These are phyloP conservation scores for Phytoseiulus persimilis DNA, from an alignment of 2,888 invertebrate species.

Conservation along the genomic window DNA sequence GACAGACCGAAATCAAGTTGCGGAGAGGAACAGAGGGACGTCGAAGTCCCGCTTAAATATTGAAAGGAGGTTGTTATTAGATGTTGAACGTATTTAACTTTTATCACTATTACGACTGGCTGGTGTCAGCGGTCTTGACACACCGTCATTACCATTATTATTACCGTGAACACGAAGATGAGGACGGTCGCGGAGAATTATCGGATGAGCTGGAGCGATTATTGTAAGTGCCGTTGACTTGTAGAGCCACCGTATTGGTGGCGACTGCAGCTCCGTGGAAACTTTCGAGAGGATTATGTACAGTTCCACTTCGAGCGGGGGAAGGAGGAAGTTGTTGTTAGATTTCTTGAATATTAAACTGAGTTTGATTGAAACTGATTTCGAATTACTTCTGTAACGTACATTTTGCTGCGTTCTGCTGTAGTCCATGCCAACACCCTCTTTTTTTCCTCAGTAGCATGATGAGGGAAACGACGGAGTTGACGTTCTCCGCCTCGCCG, in stretches of 20 bases:
- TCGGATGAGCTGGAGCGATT: not conserved
- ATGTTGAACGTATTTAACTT: not conserved
- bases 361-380: not conserved
- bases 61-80: not conserved
- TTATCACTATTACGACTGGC: not conserved
- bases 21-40: not conserved
- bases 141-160: not conserved
- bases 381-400: not conserved
- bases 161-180: not conserved
- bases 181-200: not conserved
- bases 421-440: too few species aligned
- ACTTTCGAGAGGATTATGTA: not conserved
- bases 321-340: not conserved
- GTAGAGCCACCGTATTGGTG: not conserved
- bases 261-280: not conserved
- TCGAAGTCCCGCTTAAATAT: not conserved
- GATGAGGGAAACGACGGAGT: too few species aligned
- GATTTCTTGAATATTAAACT: not conserved
- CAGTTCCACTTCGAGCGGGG: not conserved
- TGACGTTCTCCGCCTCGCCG: not conserved
- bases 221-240: not conserved
- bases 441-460: too few species aligned
- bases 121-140: not conserved
- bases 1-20: not conserved
- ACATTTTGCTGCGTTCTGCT: not conserved